Evolutionary conservation across 2,888 invertebrate species (phyloP).

Genomic region (Epistrophe grossulariae): DNA sequence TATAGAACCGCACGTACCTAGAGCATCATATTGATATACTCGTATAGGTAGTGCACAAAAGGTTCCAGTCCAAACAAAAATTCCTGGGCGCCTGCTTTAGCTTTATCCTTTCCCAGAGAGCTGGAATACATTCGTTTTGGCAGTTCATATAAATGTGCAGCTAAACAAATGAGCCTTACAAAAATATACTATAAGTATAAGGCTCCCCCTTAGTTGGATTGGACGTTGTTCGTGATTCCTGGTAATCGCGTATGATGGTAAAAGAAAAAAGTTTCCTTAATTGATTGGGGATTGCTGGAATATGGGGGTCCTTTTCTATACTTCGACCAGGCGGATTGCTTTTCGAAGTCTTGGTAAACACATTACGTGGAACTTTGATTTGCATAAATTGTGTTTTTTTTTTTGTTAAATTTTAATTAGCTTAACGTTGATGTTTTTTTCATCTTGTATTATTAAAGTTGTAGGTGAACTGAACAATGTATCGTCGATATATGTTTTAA

Average conservation of each 20-base stretch:
- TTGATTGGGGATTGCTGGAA: conserved; percentile 77
- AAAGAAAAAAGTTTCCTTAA: conserved; percentile 77
- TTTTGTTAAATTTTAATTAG: conserved; percentile 80
- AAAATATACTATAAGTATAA: not conserved
- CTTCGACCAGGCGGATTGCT: conserved; percentile 31
- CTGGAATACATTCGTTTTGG: conserved; percentile 62
- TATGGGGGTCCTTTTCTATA: conserved; percentile 65
- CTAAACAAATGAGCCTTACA: conserved; percentile 61
- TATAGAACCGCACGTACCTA: conserved; percentile 63
- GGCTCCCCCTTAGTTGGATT: conserved; percentile 55
- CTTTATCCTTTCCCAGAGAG: conserved; percentile 29
- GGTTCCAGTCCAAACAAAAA: conserved; percentile 3
- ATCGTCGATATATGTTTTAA: not conserved
- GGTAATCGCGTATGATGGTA: conserved; percentile 73
- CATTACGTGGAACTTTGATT: conserved; percentile 79
- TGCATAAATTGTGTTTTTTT: conserved; percentile 81
- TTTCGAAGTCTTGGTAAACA: conserved; percentile 11
- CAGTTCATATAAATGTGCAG: conserved; percentile 51
- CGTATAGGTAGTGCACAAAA: conserved; percentile 25
- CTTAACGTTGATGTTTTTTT: conserved; percentile 66
- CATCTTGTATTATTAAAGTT: not conserved
- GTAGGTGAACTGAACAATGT: conserved; percentile 45
- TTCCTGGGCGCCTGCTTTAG: conserved; percentile 63
- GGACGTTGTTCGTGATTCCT: conserved; percentile 70
- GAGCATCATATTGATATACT: not conserved